Base-by-base conservation (phyloP, 2,797 vertebrate genomes). In the Microchirus variegatus region DNA sequence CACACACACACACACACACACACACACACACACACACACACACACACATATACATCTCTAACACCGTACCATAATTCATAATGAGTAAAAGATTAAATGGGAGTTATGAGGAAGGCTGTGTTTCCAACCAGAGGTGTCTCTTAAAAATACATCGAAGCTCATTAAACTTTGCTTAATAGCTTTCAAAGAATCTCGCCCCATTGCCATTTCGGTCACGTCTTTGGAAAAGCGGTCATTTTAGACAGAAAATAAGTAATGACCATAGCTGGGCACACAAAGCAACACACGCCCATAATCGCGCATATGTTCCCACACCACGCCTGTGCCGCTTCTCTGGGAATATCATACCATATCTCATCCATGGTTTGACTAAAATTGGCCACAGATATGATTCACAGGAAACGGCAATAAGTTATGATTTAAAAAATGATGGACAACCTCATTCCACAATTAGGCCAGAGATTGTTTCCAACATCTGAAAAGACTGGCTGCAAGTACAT, bases 71-170 rank as follows among this genome's bases (percentile, higher is more conserved):
- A 70, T 77, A 76, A 73, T 73, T 84, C 72, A 77, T 75, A 77
- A 86, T 84, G 77, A 80, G 75, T 63, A 83, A 87, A 78, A 70
- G 61, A 86, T 79, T 80, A 71, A 87, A 89, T 85, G 82, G 77
- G 75, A 81, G 70, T 85, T 77, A 83, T 70, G 78, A 76, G 80
- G 66, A 63, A 73, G 71, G 78, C 75, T 61, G 76, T 63, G 76
- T 71, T 78, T 77, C 64, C 19, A 37, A 79, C 87, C 84, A 86
- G 86, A 67, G 60, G 60, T 86, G 80, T 84, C 82, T 85, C 76
- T 87, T 86, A 84, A 84, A 89, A 87, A 84, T 71, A 73, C 76
- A 87, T 86, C 81, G 83, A 50, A 54, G 77, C 60, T 87, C 77
- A 85, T 90, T 86, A 85, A 47, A 52, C 76, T 73, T 67, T 70